A percentile compares a stretch with the other conserved stretches of the same genome.
Evolutionary conservation across 2,797 vertebrate species (phyloP).

Genomic region (Rhynchonycteris naso): DNA sequence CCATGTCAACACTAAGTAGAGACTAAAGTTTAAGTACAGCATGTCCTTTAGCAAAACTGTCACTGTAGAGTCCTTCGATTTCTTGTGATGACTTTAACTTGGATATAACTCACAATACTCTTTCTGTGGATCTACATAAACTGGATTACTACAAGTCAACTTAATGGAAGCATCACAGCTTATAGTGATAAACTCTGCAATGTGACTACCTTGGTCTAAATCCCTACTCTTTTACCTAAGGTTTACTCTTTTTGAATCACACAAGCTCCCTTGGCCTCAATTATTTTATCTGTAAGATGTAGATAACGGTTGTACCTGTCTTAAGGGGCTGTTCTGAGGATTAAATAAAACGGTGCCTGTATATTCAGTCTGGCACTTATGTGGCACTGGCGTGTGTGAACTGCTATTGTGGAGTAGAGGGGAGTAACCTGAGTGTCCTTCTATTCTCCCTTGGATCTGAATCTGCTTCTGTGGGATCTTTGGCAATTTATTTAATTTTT

Average conservation of each 20-base stretch:
- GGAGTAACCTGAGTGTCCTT: background rate
- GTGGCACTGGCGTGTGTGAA: background rate
- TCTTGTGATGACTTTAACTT: background rate
- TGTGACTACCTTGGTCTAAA: background rate
- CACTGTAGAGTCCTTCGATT: background rate
- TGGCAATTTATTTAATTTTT: background rate
- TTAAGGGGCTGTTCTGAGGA: background rate
- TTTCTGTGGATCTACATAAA: background rate
- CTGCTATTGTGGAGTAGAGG: background rate
- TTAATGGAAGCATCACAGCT: background rate
- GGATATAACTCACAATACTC: background rate
- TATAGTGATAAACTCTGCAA: background rate
- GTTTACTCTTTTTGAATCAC: background rate
- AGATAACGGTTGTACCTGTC: background rate
- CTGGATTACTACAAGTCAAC: background rate
- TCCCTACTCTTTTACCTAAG: background rate
- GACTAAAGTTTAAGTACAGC: background rate
- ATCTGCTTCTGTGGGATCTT: background rate
- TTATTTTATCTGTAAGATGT: background rate
- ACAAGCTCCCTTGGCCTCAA: background rate
- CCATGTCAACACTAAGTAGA: slow-evolving; percentile 40
- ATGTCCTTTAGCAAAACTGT: slow-evolving; percentile 39
- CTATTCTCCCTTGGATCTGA: background rate
- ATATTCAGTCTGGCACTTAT: background rate
- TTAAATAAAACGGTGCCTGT: background rate